Conservation (phyloP, 92 coral and sea anemone genomes). For the Zoanthus sansibaricus region DNA sequence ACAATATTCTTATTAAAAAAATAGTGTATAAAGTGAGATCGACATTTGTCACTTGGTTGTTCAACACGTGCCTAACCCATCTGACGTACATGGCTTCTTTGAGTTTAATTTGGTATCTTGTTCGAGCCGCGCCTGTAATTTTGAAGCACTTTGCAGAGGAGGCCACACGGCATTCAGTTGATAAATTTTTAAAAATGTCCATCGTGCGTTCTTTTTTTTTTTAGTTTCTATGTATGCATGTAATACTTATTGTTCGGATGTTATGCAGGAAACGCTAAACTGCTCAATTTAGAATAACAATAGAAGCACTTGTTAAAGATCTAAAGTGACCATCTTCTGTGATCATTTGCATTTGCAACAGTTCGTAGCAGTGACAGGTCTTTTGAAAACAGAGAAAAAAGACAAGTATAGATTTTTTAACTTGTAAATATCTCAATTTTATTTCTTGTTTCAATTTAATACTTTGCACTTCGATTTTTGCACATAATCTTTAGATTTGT, state of each 20-base stretch:
- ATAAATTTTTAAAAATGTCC: too few species aligned
- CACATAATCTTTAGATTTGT: background rate
- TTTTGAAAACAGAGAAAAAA: background rate
- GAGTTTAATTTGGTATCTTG: too few species aligned
- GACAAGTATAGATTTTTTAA: background rate
- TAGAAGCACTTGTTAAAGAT: background rate
- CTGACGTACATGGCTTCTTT: too few species aligned
- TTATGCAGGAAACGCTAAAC: background rate
- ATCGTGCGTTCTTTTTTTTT: too few species aligned
- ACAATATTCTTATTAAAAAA: too few species aligned
- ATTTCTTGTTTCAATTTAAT: background rate
- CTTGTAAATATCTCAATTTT: background rate
- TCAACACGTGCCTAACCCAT: too few species aligned
- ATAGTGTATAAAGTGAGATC: too few species aligned
- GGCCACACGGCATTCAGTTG: too few species aligned
- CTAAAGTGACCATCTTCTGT: background rate
- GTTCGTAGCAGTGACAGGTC: background rate
- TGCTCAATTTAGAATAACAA: background rate
- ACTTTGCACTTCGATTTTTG: slow-evolving; percentile 2
- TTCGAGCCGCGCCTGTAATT: too few species aligned
- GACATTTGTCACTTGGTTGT: too few species aligned
- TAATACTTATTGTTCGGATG: background rate
- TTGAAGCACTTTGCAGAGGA: too few species aligned
- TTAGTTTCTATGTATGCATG: too few species aligned
- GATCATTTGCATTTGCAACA: slow-evolving; percentile 6